phyloP scores from a whole-genome alignment of 2,888 invertebrate genomes.

The Pantelozetes paolii region DNA sequence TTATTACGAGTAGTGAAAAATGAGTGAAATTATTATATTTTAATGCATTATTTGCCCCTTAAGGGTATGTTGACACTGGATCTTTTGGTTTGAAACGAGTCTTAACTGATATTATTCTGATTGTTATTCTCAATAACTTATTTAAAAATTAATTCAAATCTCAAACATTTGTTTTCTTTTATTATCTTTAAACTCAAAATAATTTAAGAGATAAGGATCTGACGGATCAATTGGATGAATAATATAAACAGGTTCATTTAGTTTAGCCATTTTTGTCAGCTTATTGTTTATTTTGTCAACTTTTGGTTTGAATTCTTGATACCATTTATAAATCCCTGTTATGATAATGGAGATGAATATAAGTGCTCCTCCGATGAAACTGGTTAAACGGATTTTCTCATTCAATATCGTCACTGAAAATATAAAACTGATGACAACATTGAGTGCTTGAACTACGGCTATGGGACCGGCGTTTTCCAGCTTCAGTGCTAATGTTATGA shows the following conservation, averaged over 20 bases:
- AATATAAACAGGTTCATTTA: too few relatives aligned
- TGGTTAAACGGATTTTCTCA: slow-evolving; percentile 30
- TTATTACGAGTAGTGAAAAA: too few relatives aligned
- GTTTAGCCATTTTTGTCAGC: too few relatives aligned
- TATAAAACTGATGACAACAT: slow-evolving; percentile 43
- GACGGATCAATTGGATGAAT: background rate
- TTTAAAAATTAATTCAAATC: background rate
- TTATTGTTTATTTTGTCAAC: too few relatives aligned
- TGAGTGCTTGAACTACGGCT: slow-evolving; percentile 39
- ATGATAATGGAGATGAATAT: slow-evolving; percentile 38
- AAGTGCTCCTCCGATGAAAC: slow-evolving; percentile 40
- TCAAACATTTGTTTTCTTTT: background rate
- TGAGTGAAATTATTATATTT: too few relatives aligned
- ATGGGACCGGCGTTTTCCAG: slow-evolving; percentile 43
- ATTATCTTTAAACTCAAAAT: background rate
- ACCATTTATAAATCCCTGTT: slow-evolving; percentile 38
- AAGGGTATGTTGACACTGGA: too few relatives aligned
- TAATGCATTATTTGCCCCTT: too few relatives aligned
- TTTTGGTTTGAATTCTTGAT: background rate
- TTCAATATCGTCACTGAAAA: slow-evolving; percentile 41
- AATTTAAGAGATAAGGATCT: background rate
- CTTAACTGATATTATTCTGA: too few relatives aligned
- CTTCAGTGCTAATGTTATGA: slow-evolving; percentile 42
- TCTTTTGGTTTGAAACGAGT: too few relatives aligned
- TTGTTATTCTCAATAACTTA: too few relatives aligned